Conservation (phyloP, 2,113 vertebrate genomes). For the Rhineura floridana region DNA sequence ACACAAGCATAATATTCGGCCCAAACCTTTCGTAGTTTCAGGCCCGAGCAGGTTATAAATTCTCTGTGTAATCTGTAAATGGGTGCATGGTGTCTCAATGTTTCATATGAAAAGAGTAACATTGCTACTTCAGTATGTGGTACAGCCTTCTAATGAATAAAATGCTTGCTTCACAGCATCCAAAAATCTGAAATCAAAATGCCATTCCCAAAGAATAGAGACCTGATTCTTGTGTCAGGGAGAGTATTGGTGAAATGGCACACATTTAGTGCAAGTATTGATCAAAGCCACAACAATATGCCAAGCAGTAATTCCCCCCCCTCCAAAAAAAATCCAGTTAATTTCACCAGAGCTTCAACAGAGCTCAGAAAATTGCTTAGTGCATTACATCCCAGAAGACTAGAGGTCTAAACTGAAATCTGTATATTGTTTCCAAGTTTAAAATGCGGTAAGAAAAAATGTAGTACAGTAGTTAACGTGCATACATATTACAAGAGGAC, state of each 20-base stretch:
- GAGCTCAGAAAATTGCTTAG: background rate
- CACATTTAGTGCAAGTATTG: background rate
- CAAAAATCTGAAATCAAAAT: constrained; percentile 30
- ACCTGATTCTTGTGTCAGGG: constrained; percentile 1
- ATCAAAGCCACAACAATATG: background rate
- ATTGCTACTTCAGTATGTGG: constrained; percentile 18
- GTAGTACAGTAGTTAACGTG: background rate
- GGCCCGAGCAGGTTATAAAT: constrained; percentile 86
- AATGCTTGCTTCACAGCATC: constrained; percentile 17
- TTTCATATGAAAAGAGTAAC: constrained; percentile 40
- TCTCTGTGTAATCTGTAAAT: constrained; percentile 68
- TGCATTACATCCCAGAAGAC: background rate
- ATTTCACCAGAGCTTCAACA: background rate
- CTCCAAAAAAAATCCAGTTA: background rate
- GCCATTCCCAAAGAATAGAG: constrained; percentile 20
- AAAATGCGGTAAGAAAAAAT: constrained; percentile 11
- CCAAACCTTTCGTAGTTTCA: constrained; percentile 87
- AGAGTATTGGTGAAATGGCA: background rate
- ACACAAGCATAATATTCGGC: constrained; percentile 90
- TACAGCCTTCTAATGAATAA: constrained; percentile 44
- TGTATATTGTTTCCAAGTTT: background rate
- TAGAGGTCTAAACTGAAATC: background rate
- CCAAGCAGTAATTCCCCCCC: background rate
- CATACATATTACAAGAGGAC: background rate
- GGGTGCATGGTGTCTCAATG: constrained; percentile 73